phyloP scores from a whole-genome alignment of 2,113 vertebrate species.

The Anser cygnoides region DNA sequence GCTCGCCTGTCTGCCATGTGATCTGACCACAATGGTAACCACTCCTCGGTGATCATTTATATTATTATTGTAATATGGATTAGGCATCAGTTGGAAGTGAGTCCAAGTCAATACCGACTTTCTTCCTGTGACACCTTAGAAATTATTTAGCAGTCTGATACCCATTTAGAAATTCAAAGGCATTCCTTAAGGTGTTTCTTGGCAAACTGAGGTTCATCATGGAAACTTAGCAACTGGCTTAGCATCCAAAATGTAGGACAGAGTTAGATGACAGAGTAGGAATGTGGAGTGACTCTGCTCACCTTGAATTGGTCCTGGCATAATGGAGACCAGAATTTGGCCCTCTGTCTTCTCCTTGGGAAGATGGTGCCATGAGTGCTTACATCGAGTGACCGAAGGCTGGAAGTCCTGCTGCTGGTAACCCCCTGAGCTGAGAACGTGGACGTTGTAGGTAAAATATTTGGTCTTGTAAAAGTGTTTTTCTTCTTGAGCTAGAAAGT shows the following conservation, averaged over 20 bases:
- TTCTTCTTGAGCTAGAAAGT: constrained; percentile 39
- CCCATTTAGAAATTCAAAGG: background rate
- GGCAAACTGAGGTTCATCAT: background rate
- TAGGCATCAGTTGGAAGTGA: background rate
- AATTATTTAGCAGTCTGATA: constrained; percentile 22
- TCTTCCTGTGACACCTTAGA: constrained; percentile 24
- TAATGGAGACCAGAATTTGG: background rate
- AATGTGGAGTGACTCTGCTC: background rate
- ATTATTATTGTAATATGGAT: constrained; percentile 61
- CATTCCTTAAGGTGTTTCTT: background rate
- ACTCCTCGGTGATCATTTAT: constrained; percentile 47
- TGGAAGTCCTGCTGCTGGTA: background rate
- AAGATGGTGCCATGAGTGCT: background rate
- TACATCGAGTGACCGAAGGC: background rate
- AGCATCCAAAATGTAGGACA: background rate
- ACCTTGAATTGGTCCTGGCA: background rate
- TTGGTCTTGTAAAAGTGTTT: background rate
- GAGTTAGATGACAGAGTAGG: background rate
- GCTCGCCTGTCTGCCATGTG: constrained; percentile 17
- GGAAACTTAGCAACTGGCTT: background rate
- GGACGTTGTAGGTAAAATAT: background rate
- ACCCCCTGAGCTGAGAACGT: background rate
- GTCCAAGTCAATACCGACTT: background rate
- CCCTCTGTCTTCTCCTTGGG: background rate
- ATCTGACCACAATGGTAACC: constrained; percentile 11